Evolutionary conservation across 2,888 invertebrate species (phyloP), one percentile per base, ranked within the genome.

Genomic region (Nematopogon swammerdamellus): DNA sequence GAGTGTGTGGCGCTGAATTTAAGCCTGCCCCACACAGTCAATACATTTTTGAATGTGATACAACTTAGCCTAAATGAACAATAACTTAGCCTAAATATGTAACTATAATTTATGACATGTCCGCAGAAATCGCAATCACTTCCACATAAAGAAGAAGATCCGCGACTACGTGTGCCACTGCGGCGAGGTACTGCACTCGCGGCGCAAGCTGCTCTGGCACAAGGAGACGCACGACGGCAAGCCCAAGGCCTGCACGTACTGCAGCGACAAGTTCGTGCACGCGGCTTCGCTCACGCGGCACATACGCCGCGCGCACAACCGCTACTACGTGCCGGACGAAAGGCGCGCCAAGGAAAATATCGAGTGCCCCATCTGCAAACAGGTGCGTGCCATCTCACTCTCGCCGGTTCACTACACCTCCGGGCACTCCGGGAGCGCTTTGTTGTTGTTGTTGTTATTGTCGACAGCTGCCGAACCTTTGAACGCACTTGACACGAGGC

Each of bases 251-350:
- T 95, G 95, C 70, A 84, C 85, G 3, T 87, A 89, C 64, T 95
- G 95, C 74, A 88, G 87, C 62, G 92, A 93, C 73, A 88, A 92
- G 61, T 95, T 94, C 69, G 85, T 92, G 53, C 92, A 94, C 72
- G 84, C 85, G 58, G 87, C 92, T 6, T 91, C 91, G 59, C 79
- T 95, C 57, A 91, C 92, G 1, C 80, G 93, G 2, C 95, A 95
- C 73, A 88, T 92, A 72, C 83, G 92, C 0, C 81, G 89, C 51
- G 83, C 89, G 2, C 94, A 94, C 70, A 89, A 91, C 64, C 84
- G 87, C 51, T 85, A 86, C 61, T 91, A 88, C 64, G 81, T 87
- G 49, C 85, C 88, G 19, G 82, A 83, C 43, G 79, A 77, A 49
- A 75, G 79, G 53, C 76, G 85, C 51, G 81, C 81, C 48, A 80